These are phyloP conservation scores for Latheticus oryzae DNA, from an alignment of 2,888 invertebrate species.

Conservation along the genomic window DNA sequence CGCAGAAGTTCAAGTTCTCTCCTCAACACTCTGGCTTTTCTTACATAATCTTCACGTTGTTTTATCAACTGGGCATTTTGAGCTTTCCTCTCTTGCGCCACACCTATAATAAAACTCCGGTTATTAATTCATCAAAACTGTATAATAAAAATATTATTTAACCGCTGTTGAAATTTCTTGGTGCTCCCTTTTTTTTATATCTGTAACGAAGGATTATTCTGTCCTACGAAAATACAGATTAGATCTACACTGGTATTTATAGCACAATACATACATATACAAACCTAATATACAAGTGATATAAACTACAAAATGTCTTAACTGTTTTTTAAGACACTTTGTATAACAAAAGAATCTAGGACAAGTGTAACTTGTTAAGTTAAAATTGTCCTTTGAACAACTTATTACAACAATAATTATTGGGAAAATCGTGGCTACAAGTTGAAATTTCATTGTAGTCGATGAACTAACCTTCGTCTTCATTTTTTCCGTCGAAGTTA, in stretches of 20 bases:
- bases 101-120: slow-evolving; percentile 68
- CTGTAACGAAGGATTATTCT: slow-evolving; percentile 6
- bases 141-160: slow-evolving; percentile 24
- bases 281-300: slow-evolving; percentile 18
- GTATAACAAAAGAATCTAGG: slow-evolving; percentile 2
- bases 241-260: slow-evolving; percentile 20
- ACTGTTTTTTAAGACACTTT: slow-evolving; percentile 16
- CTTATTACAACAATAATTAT: background rate
- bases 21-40: slow-evolving; percentile 78
- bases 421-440: slow-evolving; percentile 2
- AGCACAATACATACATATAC: slow-evolving; percentile 23
- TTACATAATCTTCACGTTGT: slow-evolving; percentile 85
- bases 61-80: slow-evolving; percentile 84
- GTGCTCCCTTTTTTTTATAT: background rate
- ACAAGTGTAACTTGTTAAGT: background rate
- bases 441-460: background rate
- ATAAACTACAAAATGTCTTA: slow-evolving; percentile 12
- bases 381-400: background rate
- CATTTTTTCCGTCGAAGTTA: slow-evolving; percentile 51
- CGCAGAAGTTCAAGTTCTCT: slow-evolving; percentile 83
- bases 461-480: slow-evolving; percentile 41
- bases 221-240: slow-evolving; percentile 43
- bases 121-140: slow-evolving; percentile 8
- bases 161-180: slow-evolving; percentile 29
- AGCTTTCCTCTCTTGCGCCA: slow-evolving; percentile 84